These are phyloP conservation scores for Neostethus bicornis DNA, from an alignment of 2,797 vertebrate species.

Conservation along the genomic window DNA sequence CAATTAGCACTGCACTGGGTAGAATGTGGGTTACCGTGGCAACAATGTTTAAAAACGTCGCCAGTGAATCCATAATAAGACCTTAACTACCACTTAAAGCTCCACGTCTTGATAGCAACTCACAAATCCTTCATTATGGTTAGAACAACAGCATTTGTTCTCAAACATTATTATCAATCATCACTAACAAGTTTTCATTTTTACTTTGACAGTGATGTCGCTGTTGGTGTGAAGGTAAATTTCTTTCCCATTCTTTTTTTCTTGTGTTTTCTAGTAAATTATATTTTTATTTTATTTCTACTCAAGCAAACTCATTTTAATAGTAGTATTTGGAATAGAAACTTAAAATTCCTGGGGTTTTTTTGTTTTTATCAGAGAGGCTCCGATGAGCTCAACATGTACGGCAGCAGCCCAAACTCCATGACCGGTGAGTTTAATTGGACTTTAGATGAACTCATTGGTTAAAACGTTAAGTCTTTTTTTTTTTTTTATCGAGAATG, in stretches of 20 bases:
- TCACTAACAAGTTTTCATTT: background rate
- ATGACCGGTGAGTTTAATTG: conserved; percentile 86
- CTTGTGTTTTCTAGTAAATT: background rate
- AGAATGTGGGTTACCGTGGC: too few relatives aligned
- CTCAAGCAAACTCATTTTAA: background rate
- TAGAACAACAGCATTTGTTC: too few relatives aligned
- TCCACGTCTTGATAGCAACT: too few relatives aligned
- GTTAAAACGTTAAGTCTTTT: background rate
- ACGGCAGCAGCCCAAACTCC: conserved; percentile 90
- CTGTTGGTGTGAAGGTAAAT: conserved; percentile 76
- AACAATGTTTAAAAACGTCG: too few relatives aligned
- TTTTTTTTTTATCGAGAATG: too few relatives aligned
- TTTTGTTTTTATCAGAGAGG: conserved; percentile 83
- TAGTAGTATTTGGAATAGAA: background rate
- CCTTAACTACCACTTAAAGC: too few relatives aligned
- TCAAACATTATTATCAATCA: too few relatives aligned
- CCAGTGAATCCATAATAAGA: too few relatives aligned
- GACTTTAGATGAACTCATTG: background rate
- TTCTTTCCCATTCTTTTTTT: background rate
- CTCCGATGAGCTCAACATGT: conserved; percentile 98
- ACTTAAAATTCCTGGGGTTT: background rate
- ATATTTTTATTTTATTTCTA: background rate
- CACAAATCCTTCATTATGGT: too few relatives aligned
- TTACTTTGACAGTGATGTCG: conserved; percentile 70
- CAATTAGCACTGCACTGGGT: too few relatives aligned